These are phyloP conservation scores for Mamestra configurata DNA, from an alignment of 1,140 invertebrate species.

Conservation along the genomic window DNA sequence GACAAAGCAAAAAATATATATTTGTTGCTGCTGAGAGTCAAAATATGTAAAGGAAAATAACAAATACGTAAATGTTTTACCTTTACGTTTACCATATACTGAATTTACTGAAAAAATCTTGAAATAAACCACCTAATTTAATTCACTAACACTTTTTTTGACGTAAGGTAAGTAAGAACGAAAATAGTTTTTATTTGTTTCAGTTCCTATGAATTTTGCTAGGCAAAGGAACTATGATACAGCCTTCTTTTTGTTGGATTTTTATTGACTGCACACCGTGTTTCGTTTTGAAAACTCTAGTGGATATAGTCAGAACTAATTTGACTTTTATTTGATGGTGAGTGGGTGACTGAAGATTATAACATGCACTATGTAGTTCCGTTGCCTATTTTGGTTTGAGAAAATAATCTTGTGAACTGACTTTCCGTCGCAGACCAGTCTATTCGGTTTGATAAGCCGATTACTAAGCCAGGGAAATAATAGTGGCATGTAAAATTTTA, in stretches of 20 bases:
- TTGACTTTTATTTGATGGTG: background rate
- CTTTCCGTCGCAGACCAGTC: no score
- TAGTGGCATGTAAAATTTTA: no score
- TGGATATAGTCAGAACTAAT: background rate
- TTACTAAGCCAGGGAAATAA: no score
- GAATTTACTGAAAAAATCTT: constrained; percentile 68
- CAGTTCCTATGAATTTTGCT: constrained; percentile 35
- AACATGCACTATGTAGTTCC: no score
- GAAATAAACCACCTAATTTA: constrained; percentile 77
- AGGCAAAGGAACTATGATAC: constrained; percentile 46
- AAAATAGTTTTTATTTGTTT: constrained; percentile 72
- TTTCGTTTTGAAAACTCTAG: background rate
- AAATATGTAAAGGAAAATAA: constrained; percentile 40
- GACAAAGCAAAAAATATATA: constrained; percentile 61
- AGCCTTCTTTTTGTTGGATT: background rate
- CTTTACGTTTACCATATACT: constrained; percentile 67
- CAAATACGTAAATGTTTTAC: constrained; percentile 51
- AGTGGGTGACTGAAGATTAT: no score
- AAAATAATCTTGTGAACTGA: no score
- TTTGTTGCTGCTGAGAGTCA: constrained; percentile 23
- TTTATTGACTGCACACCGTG: constrained; percentile 3
- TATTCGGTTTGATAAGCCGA: no score
- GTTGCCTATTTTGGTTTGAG: no score
- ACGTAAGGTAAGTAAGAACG: constrained; percentile 78
- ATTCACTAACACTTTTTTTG: constrained; percentile 81